Evolutionary conservation across 2,113 vertebrate species (phyloP).

Genomic region (Brienomyrus brachyistius): DNA sequence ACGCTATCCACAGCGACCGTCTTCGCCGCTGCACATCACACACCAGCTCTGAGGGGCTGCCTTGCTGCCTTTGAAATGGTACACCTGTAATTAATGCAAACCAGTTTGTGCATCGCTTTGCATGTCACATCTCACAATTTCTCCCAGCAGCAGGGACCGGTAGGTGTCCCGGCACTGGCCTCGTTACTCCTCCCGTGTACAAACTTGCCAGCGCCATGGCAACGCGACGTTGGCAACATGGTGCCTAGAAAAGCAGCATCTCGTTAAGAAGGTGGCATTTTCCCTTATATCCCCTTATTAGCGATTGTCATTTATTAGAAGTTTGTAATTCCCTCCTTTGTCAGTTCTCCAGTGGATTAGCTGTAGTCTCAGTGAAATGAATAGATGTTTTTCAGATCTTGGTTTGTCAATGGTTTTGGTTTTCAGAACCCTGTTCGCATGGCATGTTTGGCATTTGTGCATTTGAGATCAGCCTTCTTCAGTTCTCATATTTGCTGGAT

Average conservation of each 20-base stretch:
- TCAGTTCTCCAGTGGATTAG: background rate
- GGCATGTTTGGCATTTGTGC: background rate
- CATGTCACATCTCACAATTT: background rate
- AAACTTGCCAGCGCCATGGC: background rate
- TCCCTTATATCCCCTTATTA: background rate
- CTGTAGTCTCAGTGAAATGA: background rate
- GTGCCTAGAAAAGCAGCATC: background rate
- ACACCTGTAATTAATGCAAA: slow-evolving; percentile 16
- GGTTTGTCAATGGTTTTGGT: background rate
- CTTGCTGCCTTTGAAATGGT: background rate
- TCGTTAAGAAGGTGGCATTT: background rate
- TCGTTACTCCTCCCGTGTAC: background rate
- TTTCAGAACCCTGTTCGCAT: background rate
- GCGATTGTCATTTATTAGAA: background rate
- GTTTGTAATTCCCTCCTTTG: background rate
- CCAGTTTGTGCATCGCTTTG: background rate
- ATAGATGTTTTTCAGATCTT: background rate
- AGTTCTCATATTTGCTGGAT: background rate
- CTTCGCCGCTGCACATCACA: background rate
- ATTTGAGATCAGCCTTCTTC: background rate
- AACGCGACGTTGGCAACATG: background rate
- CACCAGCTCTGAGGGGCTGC: background rate
- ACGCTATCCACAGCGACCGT: background rate
- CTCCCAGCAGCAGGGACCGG: background rate
- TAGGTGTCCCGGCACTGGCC: background rate